Percentiles rank a stretch among this genome's conserved stretches.
Evolutionary conservation across 2,888 invertebrate genomes (phyloP).

Genomic region (Microctonus aethiopoides): DNA sequence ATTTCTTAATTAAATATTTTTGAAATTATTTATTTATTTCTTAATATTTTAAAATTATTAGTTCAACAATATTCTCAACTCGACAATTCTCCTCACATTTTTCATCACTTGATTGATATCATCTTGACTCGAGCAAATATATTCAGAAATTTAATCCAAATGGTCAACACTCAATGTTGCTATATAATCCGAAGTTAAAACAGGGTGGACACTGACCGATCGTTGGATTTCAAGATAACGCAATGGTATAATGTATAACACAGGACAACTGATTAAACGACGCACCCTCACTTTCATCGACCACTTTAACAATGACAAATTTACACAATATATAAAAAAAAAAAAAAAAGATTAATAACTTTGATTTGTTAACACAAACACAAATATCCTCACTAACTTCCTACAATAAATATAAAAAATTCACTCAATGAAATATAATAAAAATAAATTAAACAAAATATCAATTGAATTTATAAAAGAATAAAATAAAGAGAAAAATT

Average conservation of each 20-base stretch:
- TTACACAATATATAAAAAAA: slow-evolving; percentile 6
- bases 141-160: slow-evolving; percentile 30
- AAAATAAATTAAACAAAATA: slow-evolving; percentile 14
- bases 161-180: slow-evolving; percentile 28
- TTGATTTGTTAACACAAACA: not conserved
- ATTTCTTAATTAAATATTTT: no score
- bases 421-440: no score
- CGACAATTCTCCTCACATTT: no score
- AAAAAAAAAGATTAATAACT: slow-evolving; percentile 18
- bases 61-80: no score
- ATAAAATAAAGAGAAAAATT: slow-evolving; percentile 36
- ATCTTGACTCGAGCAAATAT: not conserved
- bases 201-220: slow-evolving; percentile 63
- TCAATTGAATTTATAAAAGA: slow-evolving; percentile 12
- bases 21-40: no score
- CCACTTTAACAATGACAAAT: not conserved
- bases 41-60: no score
- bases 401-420: no score
- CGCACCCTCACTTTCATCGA: slow-evolving; percentile 31
- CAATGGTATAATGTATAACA: slow-evolving; percentile 7
- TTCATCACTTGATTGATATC: slow-evolving; percentile 23
- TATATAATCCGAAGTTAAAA: slow-evolving; percentile 61
- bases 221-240: slow-evolving; percentile 46
- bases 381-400: not conserved
- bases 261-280: slow-evolving; percentile 55